Percentiles rank a stretch among this genome's conserved stretches.
phyloP scores from a whole-genome alignment of 2,888 invertebrate genomes.

The Tipula unca region DNA sequence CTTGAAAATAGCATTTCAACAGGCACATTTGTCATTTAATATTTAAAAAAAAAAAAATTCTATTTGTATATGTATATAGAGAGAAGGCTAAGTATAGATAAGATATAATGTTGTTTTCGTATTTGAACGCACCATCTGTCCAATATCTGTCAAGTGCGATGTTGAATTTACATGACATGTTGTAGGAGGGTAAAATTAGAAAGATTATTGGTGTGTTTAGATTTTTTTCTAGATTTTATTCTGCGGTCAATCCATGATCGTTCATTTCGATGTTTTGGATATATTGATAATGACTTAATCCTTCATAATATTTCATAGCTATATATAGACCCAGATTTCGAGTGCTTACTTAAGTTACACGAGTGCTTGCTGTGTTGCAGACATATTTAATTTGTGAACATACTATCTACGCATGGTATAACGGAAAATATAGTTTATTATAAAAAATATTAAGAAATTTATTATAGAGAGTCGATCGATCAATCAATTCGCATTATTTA shows the following conservation, averaged over 20 bases:
- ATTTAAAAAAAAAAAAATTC: neutral
- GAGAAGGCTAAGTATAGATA: slow-evolving; percentile 14
- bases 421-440: too few species aligned
- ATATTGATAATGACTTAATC: too few species aligned
- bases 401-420: too few species aligned
- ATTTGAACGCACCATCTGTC: neutral
- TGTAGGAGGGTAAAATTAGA: neutral
- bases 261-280: neutral
- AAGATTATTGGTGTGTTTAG: neutral
- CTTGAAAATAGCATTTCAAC: slow-evolving; percentile 8
- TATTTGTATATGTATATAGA: neutral
- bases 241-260: neutral
- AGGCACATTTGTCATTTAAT: neutral
- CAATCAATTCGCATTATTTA: too few species aligned
- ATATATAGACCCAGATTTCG: too few species aligned
- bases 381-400: too few species aligned
- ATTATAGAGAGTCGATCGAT: too few species aligned
- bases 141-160: neutral
- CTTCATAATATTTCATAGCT: too few species aligned
- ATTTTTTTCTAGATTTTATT: neutral
- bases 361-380: too few species aligned
- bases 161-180: neutral
- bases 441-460: too few species aligned
- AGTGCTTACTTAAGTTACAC: too few species aligned
- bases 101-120: neutral